Conservation (phyloP, 2,797 vertebrate species). For the Otolemur crassicaudatus region DNA sequence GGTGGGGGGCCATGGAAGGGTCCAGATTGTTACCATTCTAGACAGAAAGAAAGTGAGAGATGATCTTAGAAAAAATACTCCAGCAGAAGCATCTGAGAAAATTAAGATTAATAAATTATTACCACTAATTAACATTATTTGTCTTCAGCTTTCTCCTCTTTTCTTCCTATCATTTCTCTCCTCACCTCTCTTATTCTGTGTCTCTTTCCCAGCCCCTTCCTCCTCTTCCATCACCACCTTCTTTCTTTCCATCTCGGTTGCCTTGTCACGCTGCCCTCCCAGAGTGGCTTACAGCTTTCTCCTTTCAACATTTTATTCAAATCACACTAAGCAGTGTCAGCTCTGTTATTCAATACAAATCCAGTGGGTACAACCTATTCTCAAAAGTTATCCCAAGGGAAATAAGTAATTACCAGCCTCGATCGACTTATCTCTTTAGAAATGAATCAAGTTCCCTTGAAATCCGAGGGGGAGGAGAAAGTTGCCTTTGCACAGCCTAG, state of each 20-base stretch:
- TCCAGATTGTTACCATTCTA: slow-evolving; percentile 35
- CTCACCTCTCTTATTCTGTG: neutral
- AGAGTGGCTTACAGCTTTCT: neutral
- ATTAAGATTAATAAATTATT: neutral
- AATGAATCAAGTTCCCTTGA: neutral
- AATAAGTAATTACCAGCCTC: neutral
- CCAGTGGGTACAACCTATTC: neutral
- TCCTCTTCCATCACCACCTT: neutral
- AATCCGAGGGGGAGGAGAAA: neutral
- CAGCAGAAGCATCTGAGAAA: neutral
- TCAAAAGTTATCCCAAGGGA: neutral
- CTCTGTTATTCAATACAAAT: neutral
- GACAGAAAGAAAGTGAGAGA: neutral
- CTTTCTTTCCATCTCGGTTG: neutral
- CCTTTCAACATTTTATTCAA: neutral
- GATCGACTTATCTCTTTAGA: neutral
- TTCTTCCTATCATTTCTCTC: neutral
- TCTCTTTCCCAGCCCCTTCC: neutral
- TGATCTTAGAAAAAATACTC: neutral
- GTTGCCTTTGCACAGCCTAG: neutral
- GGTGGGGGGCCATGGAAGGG: too few species aligned
- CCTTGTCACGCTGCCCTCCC: neutral
- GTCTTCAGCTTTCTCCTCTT: neutral
- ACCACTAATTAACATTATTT: neutral
- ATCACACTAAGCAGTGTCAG: neutral